These are phyloP conservation scores for Gadus chalcogrammus DNA, from an alignment of 2,113 vertebrate genomes.

Conservation along the genomic window DNA sequence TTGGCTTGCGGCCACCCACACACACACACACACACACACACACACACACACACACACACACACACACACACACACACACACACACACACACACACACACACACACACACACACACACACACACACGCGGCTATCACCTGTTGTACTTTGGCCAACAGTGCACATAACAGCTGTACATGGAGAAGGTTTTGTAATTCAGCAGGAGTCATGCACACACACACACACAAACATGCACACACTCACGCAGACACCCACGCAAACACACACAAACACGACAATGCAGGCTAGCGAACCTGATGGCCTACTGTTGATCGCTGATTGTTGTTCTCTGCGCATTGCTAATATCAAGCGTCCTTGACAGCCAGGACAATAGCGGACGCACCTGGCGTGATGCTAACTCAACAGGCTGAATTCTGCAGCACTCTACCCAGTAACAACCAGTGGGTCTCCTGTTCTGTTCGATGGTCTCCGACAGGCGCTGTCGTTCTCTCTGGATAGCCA, in stretches of 20 bases:
- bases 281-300: neutral
- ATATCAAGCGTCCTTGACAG: slow-evolving; percentile 11
- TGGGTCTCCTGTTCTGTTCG: neutral
- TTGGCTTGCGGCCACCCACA: neutral
- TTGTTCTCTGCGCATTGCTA: neutral
- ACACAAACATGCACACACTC: too few relatives aligned
- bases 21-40: neutral
- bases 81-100: neutral
- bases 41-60: slow-evolving; percentile 7
- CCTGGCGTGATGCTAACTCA: neutral
- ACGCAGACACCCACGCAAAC: too few relatives aligned
- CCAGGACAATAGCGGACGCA: neutral
- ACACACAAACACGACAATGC: neutral
- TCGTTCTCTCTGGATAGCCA: too few relatives aligned
- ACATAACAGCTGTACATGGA: too few relatives aligned
- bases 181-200: too few relatives aligned
- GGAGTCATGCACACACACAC: too few relatives aligned
- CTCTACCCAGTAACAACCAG: neutral
- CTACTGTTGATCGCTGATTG: neutral
- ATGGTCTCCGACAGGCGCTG: neutral
- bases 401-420: neutral
- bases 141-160: too few relatives aligned
- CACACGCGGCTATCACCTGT: too few relatives aligned
- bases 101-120: too few relatives aligned
- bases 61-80: slow-evolving; percentile 12